Evolutionary conservation across 2,113 vertebrate genomes (phyloP).

Genomic region (Xiphophorus hellerii): DNA sequence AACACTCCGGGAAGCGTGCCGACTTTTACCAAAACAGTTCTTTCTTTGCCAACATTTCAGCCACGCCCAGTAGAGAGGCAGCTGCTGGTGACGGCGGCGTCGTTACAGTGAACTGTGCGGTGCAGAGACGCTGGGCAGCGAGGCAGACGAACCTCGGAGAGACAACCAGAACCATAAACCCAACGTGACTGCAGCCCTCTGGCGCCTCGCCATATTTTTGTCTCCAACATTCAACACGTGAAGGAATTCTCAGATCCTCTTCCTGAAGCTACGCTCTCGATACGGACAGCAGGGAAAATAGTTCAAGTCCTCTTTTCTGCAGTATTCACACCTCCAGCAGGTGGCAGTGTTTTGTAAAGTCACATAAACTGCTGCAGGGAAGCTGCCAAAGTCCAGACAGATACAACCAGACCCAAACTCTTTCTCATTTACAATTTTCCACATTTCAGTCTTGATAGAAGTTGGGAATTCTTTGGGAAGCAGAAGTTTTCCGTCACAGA

Average conservation of each 20-base stretch:
- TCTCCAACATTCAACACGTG: slow-evolving; percentile 51
- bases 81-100: slow-evolving; percentile 31
- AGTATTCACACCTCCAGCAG: slow-evolving; percentile 8
- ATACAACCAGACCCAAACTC: neutral
- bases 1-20: slow-evolving; percentile 68
- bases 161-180: slow-evolving; percentile 62
- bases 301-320: neutral
- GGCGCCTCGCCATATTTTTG: neutral
- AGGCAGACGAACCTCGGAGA: slow-evolving; percentile 7
- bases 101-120: slow-evolving; percentile 44
- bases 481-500: neutral
- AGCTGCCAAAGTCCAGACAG: neutral
- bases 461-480: slow-evolving; percentile 7
- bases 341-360: neutral
- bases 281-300: slow-evolving; percentile 11
- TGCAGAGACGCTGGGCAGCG: slow-evolving; percentile 11
- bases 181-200: slow-evolving; percentile 74
- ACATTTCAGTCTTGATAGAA: slow-evolving; percentile 2
- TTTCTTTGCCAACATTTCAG: slow-evolving; percentile 51
- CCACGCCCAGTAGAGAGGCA: slow-evolving; percentile 38
- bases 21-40: slow-evolving; percentile 84
- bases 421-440: neutral
- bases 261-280: slow-evolving; percentile 11
- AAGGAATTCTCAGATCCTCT: slow-evolving; percentile 64
- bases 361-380: neutral